Percentiles rank a stretch among this genome's conserved stretches.
Conservation (phyloP, 2,113 vertebrate species). For the Salminus brasiliensis region DNA sequence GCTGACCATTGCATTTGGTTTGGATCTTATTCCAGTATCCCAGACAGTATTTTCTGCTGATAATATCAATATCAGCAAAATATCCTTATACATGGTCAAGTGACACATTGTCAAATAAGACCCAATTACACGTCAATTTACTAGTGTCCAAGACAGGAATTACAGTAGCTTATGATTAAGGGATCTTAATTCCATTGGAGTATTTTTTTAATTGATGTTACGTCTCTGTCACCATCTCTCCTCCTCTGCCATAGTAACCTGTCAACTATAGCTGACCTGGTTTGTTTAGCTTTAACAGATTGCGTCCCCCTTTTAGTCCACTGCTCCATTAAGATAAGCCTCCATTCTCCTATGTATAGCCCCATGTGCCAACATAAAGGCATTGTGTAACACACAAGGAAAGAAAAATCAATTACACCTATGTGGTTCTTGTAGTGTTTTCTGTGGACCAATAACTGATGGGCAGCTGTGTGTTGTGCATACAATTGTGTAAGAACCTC, state of each 20-base stretch:
- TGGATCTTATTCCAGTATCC: too few species aligned
- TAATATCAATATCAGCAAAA: too few species aligned
- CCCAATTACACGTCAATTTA: background rate
- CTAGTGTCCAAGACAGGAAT: background rate
- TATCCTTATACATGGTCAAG: too few species aligned
- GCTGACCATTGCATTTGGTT: too few species aligned
- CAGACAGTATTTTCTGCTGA: too few species aligned
- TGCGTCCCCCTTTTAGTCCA: conserved; percentile 11
- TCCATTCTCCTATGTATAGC: conserved; percentile 37
- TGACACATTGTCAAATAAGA: too few species aligned
- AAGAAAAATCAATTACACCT: conserved; percentile 33
- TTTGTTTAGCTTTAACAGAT: conserved; percentile 39
- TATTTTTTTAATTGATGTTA: conserved; percentile 11
- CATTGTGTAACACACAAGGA: conserved; percentile 32
- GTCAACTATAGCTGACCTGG: conserved; percentile 12
- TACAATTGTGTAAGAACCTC: background rate
- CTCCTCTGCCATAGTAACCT: background rate
- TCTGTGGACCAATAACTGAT: background rate
- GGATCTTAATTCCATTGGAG: background rate
- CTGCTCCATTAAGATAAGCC: conserved; percentile 54
- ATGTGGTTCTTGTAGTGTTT: conserved; percentile 5
- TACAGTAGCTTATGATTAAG: background rate
- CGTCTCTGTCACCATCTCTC: background rate
- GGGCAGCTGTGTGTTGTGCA: background rate
- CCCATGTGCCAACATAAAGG: background rate